Evolutionary conservation across 2,113 vertebrate genomes (phyloP).

Genomic region (Bettongia penicillata): DNA sequence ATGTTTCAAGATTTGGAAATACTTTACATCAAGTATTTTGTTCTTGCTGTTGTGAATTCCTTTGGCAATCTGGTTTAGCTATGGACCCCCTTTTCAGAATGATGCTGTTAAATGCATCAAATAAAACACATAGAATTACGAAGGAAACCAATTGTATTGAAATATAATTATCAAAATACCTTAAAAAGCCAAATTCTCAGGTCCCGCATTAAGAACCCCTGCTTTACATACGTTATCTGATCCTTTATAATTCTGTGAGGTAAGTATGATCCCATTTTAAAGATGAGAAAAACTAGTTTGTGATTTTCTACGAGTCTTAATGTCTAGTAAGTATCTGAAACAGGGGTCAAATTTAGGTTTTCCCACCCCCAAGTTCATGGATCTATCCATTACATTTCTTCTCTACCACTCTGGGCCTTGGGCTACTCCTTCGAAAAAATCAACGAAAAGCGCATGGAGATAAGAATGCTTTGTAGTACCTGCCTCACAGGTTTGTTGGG

Average conservation of each 20-base stretch:
- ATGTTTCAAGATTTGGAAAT: not conserved
- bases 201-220: no score
- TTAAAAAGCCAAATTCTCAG: not conserved
- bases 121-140: not conserved
- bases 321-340: not conserved
- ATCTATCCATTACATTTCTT: not conserved
- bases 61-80: not conserved
- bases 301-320: not conserved
- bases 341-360: not conserved
- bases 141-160: not conserved
- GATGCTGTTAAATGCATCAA: not conserved
- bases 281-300: not conserved
- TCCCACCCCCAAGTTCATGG: not conserved
- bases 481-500: not conserved
- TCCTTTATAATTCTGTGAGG: not conserved
- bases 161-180: not conserved
- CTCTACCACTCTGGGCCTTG: not conserved
- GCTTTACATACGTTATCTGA: not conserved
- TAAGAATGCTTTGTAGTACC: not conserved
- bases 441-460: not conserved
- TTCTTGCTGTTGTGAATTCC: not conserved
- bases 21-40: not conserved
- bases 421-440: not conserved
- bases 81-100: not conserved
- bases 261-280: not conserved